A percentile compares a stretch with the other conserved stretches of the same genome.
Conservation (phyloP, 2,888 invertebrate species). For the Pyrochroa serraticornis region DNA sequence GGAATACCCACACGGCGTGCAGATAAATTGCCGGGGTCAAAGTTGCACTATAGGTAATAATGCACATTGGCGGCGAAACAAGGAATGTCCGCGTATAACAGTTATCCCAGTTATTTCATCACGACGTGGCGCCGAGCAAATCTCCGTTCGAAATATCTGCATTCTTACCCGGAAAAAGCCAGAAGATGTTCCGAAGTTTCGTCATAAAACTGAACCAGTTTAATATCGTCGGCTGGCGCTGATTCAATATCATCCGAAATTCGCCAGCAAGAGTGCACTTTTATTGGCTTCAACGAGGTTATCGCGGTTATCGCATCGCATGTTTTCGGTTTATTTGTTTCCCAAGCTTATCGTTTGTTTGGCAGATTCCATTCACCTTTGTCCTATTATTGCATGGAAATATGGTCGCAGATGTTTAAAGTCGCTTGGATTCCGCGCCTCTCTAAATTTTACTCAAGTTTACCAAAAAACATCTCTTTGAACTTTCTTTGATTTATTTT, state of each 20-base stretch:
- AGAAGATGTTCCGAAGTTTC: constrained; percentile 3
- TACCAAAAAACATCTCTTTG: too few species aligned
- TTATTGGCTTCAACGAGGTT: constrained; percentile 3
- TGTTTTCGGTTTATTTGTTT: constrained; percentile 16
- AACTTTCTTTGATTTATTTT: too few species aligned
- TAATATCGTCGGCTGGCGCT: constrained; percentile 9
- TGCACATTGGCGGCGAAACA: constrained; percentile 23
- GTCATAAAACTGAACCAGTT: constrained; percentile 11
- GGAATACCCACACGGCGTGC: constrained; percentile 23
- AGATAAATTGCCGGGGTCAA: constrained; percentile 37
- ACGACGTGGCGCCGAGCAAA: constrained; percentile 14
- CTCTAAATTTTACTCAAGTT: too few species aligned
- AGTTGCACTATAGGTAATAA: constrained; percentile 27
- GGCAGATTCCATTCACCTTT: constrained; percentile 16
- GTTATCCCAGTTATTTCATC: constrained; percentile 23
- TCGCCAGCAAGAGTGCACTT: background rate
- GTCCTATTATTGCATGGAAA: background rate
- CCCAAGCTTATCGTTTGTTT: constrained; percentile 5
- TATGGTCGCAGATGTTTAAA: background rate
- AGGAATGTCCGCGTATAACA: constrained; percentile 20
- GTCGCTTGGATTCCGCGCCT: background rate
- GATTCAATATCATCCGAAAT: constrained; percentile 15
- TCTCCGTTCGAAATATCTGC: constrained; percentile 2
- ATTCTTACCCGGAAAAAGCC: constrained; percentile 16
- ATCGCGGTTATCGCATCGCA: constrained; percentile 17